A percentile compares a stretch with the other conserved stretches of the same genome.
These are phyloP conservation scores for Gnathonemus longibarbis DNA, from an alignment of 2,113 vertebrate species.

Conservation along the genomic window DNA sequence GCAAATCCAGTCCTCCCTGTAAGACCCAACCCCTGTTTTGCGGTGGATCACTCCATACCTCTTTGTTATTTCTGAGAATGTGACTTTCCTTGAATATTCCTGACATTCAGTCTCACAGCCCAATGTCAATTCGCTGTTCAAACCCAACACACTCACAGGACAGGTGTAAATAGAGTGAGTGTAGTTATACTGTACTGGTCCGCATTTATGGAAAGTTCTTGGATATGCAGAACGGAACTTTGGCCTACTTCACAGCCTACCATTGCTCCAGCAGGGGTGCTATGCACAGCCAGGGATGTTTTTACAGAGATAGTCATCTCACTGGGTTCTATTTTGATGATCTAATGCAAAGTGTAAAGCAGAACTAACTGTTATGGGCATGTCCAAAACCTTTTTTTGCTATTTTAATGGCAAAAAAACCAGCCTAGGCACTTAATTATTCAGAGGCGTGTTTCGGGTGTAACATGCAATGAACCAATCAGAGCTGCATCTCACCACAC, in stretches of 20 bases:
- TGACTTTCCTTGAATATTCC: background rate
- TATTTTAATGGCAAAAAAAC: no score
- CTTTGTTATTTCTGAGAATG: background rate
- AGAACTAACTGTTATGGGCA: no score
- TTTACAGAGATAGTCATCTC: background rate
- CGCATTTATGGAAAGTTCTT: background rate
- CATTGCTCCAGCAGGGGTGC: background rate
- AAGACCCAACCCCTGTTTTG: background rate
- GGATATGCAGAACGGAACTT: no score
- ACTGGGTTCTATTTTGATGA: background rate
- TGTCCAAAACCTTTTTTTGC: no score
- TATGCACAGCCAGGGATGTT: background rate
- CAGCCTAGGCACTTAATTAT: no score
- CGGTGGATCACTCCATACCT: background rate
- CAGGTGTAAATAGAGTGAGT: background rate
- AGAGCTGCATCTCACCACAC: no score
- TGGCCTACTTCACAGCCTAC: no score
- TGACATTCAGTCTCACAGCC: background rate
- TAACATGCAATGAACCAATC: no score
- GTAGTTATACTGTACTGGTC: background rate
- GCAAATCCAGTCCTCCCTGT: background rate
- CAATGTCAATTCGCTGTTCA: background rate
- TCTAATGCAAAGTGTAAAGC: no score
- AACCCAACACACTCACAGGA: background rate
- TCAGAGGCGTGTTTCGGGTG: no score